phyloP scores from a whole-genome alignment of 1,140 invertebrate genomes.

The Ostrea denselamellosa region DNA sequence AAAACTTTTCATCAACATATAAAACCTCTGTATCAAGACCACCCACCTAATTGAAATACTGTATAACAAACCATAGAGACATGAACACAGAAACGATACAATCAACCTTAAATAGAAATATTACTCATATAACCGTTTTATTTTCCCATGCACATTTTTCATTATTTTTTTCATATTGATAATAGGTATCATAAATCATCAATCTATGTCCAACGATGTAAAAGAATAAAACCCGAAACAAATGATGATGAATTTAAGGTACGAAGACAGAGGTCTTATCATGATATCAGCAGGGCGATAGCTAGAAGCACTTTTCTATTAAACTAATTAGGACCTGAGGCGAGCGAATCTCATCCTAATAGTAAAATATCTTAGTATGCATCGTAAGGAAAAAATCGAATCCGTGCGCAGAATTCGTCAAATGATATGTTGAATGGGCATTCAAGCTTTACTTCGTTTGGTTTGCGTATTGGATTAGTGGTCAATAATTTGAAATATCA shows the following conservation, averaged over 20 bases:
- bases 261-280: conserved; percentile 8
- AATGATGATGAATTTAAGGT: conserved; percentile 34
- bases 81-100: background rate
- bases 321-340: conserved; percentile 16
- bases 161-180: conserved; percentile 8
- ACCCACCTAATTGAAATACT: too few species aligned
- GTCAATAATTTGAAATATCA: conserved; percentile 16
- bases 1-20: too few species aligned
- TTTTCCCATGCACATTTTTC: background rate
- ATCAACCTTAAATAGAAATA: background rate
- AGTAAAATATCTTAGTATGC: conserved; percentile 17
- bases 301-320: conserved; percentile 1
- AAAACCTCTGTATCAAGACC: too few species aligned
- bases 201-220: background rate
- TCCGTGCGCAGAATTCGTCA: conserved; percentile 11
- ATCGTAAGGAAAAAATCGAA: conserved; percentile 23
- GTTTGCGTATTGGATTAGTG: background rate
- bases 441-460: background rate
- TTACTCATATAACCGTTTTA: background rate
- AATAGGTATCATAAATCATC: background rate
- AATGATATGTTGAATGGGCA: background rate
- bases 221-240: conserved; percentile 8
- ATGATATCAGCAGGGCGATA: background rate
- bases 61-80: too few species aligned
- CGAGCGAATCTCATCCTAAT: conserved; percentile 1